phyloP scores from a whole-genome alignment of 2,113 vertebrate genomes.

The Lamprologus lemairii region DNA sequence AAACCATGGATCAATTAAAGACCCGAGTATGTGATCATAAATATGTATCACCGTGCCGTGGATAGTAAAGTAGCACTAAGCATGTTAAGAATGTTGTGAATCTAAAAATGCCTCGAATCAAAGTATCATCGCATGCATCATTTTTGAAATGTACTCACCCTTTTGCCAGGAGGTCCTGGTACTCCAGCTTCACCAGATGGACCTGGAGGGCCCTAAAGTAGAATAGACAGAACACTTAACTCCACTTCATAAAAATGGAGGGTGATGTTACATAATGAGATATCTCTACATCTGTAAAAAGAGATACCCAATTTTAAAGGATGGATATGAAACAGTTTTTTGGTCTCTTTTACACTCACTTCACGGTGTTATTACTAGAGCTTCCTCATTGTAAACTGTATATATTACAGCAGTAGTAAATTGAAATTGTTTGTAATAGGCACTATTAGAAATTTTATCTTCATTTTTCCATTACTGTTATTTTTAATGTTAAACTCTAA shows the following conservation, averaged over 20 bases:
- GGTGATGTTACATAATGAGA: neutral
- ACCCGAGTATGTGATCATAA: neutral
- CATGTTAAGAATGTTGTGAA: neutral
- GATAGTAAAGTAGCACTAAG: neutral
- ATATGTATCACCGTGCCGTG: neutral
- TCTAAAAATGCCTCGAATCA: neutral
- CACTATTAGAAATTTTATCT: neutral
- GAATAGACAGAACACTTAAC: constrained; percentile 10
- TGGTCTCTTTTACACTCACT: neutral
- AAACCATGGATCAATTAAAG: neutral
- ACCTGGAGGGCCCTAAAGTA: constrained; percentile 85
- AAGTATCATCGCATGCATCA: neutral
- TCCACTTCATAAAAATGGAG: neutral
- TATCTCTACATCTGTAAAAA: neutral
- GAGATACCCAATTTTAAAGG: neutral
- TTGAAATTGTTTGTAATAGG: neutral
- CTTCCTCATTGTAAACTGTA: neutral
- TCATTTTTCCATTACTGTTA: neutral
- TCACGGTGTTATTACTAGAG: neutral
- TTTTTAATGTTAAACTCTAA: neutral
- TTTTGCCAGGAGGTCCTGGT: constrained; percentile 93
- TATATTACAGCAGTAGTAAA: neutral
- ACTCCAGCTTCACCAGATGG: constrained; percentile 97
- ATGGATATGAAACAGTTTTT: neutral
- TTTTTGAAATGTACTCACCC: constrained; percentile 74